Evolutionary conservation across 1,140 invertebrate species (phyloP).

Genomic region (Colletes gigas): DNA sequence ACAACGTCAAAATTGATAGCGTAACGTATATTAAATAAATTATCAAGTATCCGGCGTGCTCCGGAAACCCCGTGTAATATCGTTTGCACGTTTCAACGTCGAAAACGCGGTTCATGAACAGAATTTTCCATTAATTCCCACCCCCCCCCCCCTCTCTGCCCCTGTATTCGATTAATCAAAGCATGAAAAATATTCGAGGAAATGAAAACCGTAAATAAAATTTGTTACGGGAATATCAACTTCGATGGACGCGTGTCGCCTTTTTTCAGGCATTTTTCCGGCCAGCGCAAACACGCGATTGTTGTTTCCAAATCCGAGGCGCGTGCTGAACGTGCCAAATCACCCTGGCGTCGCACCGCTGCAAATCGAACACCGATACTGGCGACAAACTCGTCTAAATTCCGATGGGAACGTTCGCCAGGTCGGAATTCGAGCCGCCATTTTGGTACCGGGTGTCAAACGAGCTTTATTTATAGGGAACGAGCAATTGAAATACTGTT

Average conservation of each 20-base stretch:
- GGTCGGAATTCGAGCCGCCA: neutral
- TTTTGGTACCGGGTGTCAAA: neutral
- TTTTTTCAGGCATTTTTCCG: neutral
- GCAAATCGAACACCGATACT: neutral
- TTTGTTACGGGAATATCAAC: slow-evolving; percentile 3
- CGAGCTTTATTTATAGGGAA: neutral
- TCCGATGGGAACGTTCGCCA: neutral
- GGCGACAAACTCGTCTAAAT: neutral
- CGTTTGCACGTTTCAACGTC: neutral
- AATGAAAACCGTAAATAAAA: neutral
- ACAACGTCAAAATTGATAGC: neutral
- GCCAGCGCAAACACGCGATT: neutral
- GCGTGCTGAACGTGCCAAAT: slow-evolving; percentile 3
- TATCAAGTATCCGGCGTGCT: neutral
- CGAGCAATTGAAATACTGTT: neutral
- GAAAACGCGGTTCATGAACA: neutral
- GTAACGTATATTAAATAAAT: neutral
- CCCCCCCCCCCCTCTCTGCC: too few species aligned
- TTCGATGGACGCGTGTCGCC: neutral
- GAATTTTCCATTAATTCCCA: neutral
- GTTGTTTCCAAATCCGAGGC: neutral
- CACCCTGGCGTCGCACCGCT: neutral
- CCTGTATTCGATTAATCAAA: neutral
- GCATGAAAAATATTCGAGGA: neutral
- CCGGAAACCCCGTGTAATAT: too few species aligned